Evolutionary conservation across 2,113 vertebrate species (phyloP).

Genomic region (Amazona vittata): DNA sequence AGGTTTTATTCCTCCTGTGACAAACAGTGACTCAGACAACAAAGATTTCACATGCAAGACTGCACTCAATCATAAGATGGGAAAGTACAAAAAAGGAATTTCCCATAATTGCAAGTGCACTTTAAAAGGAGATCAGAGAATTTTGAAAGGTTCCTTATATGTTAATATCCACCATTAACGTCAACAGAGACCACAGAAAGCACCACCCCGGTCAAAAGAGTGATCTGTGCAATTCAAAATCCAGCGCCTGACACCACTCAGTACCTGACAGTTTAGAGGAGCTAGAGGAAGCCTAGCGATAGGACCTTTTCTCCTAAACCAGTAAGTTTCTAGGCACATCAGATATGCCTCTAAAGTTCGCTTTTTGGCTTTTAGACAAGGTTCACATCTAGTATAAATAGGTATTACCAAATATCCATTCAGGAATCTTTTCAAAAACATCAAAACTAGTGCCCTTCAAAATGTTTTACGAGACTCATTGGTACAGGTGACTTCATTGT

Average conservation of each 20-base stretch:
- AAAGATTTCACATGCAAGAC: not conserved
- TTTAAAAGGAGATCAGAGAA: not conserved
- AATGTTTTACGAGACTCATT: not conserved
- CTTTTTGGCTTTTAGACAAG: not conserved
- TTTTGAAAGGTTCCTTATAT: not conserved
- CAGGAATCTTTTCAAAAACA: not conserved
- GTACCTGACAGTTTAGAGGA: not conserved
- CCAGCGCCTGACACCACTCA: not conserved
- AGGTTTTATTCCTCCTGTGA: conserved; percentile 22
- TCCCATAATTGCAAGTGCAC: not conserved
- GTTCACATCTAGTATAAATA: not conserved
- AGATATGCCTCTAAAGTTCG: not conserved
- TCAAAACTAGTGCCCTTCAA: not conserved
- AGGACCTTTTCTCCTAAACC: not conserved
- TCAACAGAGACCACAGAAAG: not conserved
- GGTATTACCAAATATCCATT: not conserved
- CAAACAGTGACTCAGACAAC: not conserved
- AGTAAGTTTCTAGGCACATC: not conserved
- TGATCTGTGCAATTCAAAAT: not conserved
- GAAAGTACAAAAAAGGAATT: conserved; percentile 43
- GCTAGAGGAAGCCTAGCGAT: not conserved
- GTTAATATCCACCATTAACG: not conserved
- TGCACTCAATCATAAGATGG: not conserved
- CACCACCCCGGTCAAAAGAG: not conserved
- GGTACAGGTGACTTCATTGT: not conserved